Conservation (phyloP, 1,140 invertebrate species). For the Aphidius gifuensis region DNA sequence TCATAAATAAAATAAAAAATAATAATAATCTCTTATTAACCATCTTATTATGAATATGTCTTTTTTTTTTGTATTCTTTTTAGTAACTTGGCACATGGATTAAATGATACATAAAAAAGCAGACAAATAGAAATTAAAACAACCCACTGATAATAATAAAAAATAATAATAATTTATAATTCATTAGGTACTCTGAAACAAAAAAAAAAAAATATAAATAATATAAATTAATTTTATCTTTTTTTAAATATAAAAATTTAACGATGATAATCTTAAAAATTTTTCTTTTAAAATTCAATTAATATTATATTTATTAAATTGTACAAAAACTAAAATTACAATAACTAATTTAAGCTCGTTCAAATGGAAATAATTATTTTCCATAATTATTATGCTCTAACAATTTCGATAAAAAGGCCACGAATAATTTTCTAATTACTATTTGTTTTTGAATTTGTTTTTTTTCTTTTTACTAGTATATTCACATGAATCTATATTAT, state of each 20-base stretch:
- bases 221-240: neutral
- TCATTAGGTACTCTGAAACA: neutral
- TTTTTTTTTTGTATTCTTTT: constrained; percentile 24
- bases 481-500: neutral
- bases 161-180: neutral
- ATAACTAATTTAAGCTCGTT: constrained; percentile 2
- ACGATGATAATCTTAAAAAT: constrained; percentile 1
- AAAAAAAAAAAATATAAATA: neutral
- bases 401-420: too few relatives aligned
- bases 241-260: too few relatives aligned
- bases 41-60: neutral
- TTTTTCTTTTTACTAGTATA: neutral
- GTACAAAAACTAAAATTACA: constrained; percentile 13
- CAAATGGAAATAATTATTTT: constrained; percentile 24
- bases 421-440: too few relatives aligned
- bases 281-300: neutral
- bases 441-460: too few relatives aligned
- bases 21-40: too few relatives aligned
- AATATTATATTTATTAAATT: constrained; percentile 6
- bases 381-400: constrained; percentile 25
- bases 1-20: too few relatives aligned
- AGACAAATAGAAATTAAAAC: neutral
- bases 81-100: too few relatives aligned
- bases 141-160: too few relatives aligned
- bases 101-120: neutral